phyloP scores from a whole-genome alignment of 2,888 invertebrate genomes.

The Hydropsyche betteni region DNA sequence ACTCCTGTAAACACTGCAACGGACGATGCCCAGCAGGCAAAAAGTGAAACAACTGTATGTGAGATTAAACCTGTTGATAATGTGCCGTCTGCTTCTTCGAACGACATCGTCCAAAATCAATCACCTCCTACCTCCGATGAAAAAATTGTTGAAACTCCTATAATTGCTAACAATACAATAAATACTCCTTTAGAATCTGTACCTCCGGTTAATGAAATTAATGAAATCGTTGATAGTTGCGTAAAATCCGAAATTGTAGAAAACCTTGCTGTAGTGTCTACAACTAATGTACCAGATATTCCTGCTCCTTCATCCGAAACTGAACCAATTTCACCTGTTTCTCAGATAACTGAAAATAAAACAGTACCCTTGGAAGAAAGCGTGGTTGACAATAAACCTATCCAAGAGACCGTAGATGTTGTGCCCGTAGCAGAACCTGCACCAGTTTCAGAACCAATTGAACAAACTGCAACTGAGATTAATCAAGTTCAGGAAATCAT shows the following conservation, averaged over 20 bases:
- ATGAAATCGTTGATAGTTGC: conserved; percentile 34
- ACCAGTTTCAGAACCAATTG: conserved; percentile 6
- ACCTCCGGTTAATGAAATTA: conserved; percentile 30
- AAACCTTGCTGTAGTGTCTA: conserved; percentile 52
- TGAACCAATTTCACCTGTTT: conserved; percentile 1
- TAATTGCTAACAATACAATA: conserved; percentile 11
- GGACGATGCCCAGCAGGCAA: conserved; percentile 35
- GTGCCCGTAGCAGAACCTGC: conserved; percentile 20
- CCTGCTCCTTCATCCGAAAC: conserved; percentile 31
- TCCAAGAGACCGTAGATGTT: neutral
- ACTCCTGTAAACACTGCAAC: conserved; percentile 34
- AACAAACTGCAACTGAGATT: neutral
- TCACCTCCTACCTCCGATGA: conserved; percentile 38
- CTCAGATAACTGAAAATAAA: conserved; percentile 16
- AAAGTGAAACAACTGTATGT: conserved; percentile 42
- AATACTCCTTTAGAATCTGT: conserved; percentile 39
- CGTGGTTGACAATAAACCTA: neutral
- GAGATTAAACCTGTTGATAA: conserved; percentile 43
- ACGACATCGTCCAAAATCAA: conserved; percentile 35
- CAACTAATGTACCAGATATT: conserved; percentile 39
- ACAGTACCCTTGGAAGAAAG: conserved; percentile 2
- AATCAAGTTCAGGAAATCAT: conserved; percentile 8
- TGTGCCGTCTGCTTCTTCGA: conserved; percentile 41
- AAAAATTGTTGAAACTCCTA: conserved; percentile 22
- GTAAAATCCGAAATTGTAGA: conserved; percentile 35